Base-by-base conservation (phyloP, 1,140 invertebrate species). In the Phymorhynchus buccinoides region DNA sequence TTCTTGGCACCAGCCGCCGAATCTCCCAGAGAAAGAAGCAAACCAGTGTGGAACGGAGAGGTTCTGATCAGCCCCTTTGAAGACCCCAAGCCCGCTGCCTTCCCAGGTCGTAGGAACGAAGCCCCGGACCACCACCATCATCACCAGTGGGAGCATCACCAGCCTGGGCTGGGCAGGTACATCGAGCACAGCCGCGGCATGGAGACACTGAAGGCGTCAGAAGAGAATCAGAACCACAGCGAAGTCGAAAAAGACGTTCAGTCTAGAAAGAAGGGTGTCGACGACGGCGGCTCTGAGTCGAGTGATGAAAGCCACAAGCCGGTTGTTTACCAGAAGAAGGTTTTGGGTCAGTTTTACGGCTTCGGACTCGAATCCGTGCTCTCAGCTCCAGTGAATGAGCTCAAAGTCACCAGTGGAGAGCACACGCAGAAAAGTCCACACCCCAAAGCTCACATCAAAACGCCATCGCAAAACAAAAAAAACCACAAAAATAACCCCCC, bases 201-300 rank as follows among this genome's bases (percentile, higher is more conserved):
- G 56, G 80, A 82, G 7, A 35, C 66, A 27, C 37, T 83, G 42
- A 87, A 80, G 48, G n/a, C 30, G n/a, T 30, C 48, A 27, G 62
- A 85, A 68, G 42, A 37, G 52, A 81, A 84, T 37, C 32, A 39
- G 6, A 48, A 86, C n/a, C 66, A 75, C 37, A 22, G 18, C n/a
- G 79, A 86, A 1, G 37, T 80, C 41, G 35, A 73, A 27, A 79
- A 78, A 12, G 71, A 85, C 35, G 80, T 52, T 30, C 85, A 88
- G 22, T 77, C 39, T 78, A 52, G 84, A 35, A 86, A 87, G 39
- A 85, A 68, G 42, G 44, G 86, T 79, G 83, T 87, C 44, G 39
- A 80, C 39, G 56, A 77, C 22, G 41, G 66, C 79, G 86, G 32
- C 35, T 87, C 32, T 77, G 83, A 22, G 80, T 48, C 77, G 85